Percentiles rank a stretch among this genome's conserved stretches.
These are phyloP conservation scores for Mobula birostris DNA, from an alignment of 2,113 vertebrate genomes.

Conservation along the genomic window DNA sequence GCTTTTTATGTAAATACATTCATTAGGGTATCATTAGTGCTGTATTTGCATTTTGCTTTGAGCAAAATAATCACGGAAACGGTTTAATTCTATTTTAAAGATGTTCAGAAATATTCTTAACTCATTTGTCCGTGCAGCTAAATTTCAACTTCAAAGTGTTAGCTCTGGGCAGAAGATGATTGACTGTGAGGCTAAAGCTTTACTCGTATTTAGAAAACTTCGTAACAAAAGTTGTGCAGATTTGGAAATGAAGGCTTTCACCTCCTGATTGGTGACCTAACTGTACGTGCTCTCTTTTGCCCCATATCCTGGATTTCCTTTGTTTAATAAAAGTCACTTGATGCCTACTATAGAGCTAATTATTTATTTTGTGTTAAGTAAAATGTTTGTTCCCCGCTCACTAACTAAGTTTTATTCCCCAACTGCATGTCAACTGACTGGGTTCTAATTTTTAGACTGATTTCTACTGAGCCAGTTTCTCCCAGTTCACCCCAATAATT, in stretches of 20 bases:
- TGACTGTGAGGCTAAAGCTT: background rate
- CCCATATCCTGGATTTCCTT: too few species aligned
- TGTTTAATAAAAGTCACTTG: too few species aligned
- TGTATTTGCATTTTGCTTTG: background rate
- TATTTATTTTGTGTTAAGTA: too few species aligned
- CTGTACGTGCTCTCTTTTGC: too few species aligned
- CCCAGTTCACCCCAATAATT: too few species aligned
- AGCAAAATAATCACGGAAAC: background rate
- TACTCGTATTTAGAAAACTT: background rate
- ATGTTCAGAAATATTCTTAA: background rate
- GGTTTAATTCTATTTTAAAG: background rate
- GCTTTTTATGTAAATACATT: slow-evolving; percentile 20
- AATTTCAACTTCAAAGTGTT: slow-evolving; percentile 22
- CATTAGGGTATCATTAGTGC: background rate
- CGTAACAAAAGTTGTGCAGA: background rate
- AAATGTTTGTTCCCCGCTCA: too few species aligned
- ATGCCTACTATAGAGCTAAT: too few species aligned
- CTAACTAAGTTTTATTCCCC: too few species aligned
- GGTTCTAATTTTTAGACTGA: too few species aligned
- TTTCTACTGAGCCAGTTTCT: too few species aligned
- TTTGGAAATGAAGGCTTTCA: background rate
- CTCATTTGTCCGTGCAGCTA: background rate
- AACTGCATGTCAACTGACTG: too few species aligned
- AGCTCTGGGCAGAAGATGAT: background rate
- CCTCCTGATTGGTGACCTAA: too few species aligned